phyloP scores from a whole-genome alignment of 2,113 vertebrate species.

The Rhynchomys soricoides region DNA sequence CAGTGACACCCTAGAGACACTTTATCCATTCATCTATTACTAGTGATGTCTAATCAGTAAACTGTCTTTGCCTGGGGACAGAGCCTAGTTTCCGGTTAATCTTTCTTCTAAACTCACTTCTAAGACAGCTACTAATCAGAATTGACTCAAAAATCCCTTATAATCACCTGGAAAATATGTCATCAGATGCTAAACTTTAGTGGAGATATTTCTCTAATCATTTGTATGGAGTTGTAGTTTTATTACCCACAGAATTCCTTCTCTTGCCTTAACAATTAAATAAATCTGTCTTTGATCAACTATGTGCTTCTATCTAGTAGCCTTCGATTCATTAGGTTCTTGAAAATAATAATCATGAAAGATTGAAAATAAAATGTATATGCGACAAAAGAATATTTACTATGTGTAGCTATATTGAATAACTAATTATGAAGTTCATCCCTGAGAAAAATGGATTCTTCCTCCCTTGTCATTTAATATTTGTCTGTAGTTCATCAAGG shows the following conservation, averaged over 20 bases:
- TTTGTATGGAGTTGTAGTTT: neutral
- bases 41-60: constrained; percentile 2
- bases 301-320: rapidly evolving
- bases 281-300: neutral
- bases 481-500: neutral
- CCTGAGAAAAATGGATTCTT: neutral
- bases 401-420: neutral
- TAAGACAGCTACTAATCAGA: neutral
- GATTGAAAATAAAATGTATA: neutral
- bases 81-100: too few relatives aligned
- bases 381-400: neutral
- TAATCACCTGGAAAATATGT: neutral
- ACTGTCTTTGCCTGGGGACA: neutral
- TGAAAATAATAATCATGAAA: neutral
- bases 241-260: neutral
- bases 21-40: neutral
- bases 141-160: neutral
- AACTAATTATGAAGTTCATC: neutral
- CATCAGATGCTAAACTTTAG: neutral
- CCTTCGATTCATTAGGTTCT: neutral
- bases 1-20: neutral
- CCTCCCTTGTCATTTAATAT: too few relatives aligned
- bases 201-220: neutral
- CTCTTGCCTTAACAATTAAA: neutral
- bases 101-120: neutral